Evolutionary conservation across 2,113 vertebrate species (phyloP), one percentile per base, ranked within the genome.

Genomic region (Nettapus auritus): DNA sequence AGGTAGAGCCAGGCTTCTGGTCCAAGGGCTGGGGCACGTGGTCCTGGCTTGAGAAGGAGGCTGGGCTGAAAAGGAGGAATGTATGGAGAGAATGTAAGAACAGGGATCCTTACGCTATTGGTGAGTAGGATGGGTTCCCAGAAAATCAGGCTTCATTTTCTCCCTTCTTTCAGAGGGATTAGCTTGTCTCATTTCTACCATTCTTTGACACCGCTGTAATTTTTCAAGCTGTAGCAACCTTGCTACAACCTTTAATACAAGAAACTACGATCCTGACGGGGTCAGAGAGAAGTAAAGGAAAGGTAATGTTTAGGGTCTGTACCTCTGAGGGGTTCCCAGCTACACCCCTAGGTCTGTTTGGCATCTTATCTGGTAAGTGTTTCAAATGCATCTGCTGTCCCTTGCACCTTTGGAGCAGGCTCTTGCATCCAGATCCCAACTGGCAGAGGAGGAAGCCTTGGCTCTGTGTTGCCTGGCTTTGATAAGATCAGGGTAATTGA

Each of bases 401-500:
- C 16, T 69, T 40, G n/a, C 9, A 2, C 6, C 70, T 18, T 26
- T 4, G 4, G 17, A 56, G 13, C 22, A 40, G 36, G 4, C 16
- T 14, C 44, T 88, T 50, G n/a, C 38, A 55, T 92, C n/a, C 1
- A 7, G 33, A 55, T 42, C 44, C n/a, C 28, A 9, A 9, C 11
- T 7, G 19, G 16, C 9, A 69, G 13, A 44, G 56, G 38, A 56
- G 68, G 56, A 25, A 75, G 48, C 11, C 46, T 59, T 74, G 62
- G 20, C 18, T 78, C 73, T 82, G 26, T n/a, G 48, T 21, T 73
- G 63, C 57, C 25, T 5, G 11, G 23, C 25, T 42, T 38, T 70
- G 81, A 79, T 68, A 95, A 95, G 50, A 93, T 85, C 70, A 71
- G 20, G 71, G 53, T 52, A 59, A 52, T 1, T 64, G 56, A 76